Conservation (phyloP, 2,888 invertebrate species). For the Fragum sueziense region DNA sequence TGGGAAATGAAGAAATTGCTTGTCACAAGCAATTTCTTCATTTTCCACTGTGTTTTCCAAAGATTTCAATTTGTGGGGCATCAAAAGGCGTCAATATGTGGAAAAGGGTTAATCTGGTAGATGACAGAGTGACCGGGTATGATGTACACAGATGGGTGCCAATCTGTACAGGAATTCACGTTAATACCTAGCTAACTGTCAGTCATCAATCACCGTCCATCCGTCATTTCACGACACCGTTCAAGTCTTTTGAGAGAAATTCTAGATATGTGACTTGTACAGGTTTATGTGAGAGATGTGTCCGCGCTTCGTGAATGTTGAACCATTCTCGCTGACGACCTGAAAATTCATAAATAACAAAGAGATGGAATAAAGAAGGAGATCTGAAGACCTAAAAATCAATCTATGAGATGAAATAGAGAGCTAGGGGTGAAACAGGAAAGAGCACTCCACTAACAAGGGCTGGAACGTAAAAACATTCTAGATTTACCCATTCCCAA, state of each 20-base stretch:
- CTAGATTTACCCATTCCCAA: neutral
- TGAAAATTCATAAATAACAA: no score
- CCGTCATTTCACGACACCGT: slow-evolving; percentile 53
- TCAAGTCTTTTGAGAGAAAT: slow-evolving; percentile 61
- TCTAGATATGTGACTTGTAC: slow-evolving; percentile 91
- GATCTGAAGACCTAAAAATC: no score
- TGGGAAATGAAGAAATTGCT: no score
- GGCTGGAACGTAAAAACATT: neutral
- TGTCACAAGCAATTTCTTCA: no score
- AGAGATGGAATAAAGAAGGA: no score
- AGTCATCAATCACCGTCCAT: neutral
- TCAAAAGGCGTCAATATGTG: no score
- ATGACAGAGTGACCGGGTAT: neutral
- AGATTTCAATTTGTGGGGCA: neutral
- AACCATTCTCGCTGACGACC: slow-evolving; percentile 97
- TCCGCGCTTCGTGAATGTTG: slow-evolving; percentile 93
- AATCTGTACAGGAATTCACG: neutral
- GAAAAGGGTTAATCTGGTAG: neutral
- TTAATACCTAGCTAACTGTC: neutral
- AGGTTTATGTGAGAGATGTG: slow-evolving; percentile 95
- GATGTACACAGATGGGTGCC: neutral
- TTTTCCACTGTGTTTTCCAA: no score
- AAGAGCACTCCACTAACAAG: no score
- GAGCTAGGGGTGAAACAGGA: no score
- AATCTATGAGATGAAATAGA: no score